Evolutionary conservation across 1,140 invertebrate genomes (phyloP), one percentile per base, ranked within the genome.

Genomic region (Ruditapes philippinarum): DNA sequence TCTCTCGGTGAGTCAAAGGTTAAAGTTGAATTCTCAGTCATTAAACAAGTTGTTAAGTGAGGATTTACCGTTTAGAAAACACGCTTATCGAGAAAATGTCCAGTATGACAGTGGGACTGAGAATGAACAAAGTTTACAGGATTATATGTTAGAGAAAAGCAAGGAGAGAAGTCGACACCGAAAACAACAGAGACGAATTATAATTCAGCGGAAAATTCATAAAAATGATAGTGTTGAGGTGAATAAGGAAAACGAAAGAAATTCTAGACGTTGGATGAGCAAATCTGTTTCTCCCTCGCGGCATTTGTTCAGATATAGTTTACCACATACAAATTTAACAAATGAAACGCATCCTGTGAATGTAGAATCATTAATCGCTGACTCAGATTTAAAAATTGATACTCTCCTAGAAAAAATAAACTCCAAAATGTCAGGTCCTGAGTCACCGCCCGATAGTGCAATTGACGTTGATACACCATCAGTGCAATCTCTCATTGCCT

Each of bases 31-130:
- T 78, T 60, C 49, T 4, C 51, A 87, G 38, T 57, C 65, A n/a
- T 79, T 87, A 28, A 87, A 79, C 19, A 62, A 60, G 28, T 60
- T 87, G 73, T 79, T 87, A 38, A 87, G 79, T 78, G 84, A 76
- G 9, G 54, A 68, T 17, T 79, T 25, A 5, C 70, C 70, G 14
- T 62, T 79, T 4, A 87, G 68, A 57, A 70, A 74, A 45, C 38
- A 51, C 19, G 9, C 0, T 11, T 1, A 17, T 1, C 38, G 42
- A 74, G 42, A 84, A 12, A 7, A 51, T 78, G 51, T 68, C 33
- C 70, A 78, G 36, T 65, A 87, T 36, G 57, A 87, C 19, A 68
- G 38, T 28, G 57, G 49, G 12, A 62, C 36, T 2, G 70, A 87
- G 36, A 73, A 84, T 57, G 68, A 62, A 36, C 82, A 84, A 73